Percentiles rank a stretch among this genome's conserved stretches.
Evolutionary conservation across 2,797 vertebrate species (phyloP).

Genomic region (Esox masquinongy): DNA sequence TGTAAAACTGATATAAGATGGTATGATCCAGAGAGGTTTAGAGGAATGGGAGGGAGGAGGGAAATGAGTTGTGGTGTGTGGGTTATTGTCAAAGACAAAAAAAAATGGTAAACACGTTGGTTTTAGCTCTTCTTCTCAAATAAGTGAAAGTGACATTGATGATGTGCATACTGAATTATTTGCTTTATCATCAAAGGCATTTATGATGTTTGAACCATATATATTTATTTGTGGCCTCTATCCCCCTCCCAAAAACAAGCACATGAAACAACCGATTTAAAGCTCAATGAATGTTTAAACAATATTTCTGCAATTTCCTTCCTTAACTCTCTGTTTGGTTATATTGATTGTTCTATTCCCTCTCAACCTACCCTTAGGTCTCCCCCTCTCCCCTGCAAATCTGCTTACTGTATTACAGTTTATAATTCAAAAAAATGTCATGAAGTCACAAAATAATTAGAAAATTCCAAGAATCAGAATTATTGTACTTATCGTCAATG

Average conservation of each 20-base stretch:
- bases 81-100: constrained; percentile 74
- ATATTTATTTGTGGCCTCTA: constrained; percentile 66
- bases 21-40: constrained; percentile 48
- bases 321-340: too few relatives aligned
- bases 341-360: constrained; percentile 11
- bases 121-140: constrained; percentile 76
- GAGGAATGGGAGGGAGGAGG: constrained; percentile 39
- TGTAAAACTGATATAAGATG: constrained; percentile 15
- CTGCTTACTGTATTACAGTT: constrained; percentile 71
- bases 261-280: constrained; percentile 64
- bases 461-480: constrained; percentile 63
- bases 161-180: constrained; percentile 70
- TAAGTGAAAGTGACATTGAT: constrained; percentile 74
- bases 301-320: constrained; percentile 55
- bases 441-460: constrained; percentile 69
- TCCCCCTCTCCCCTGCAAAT: constrained; percentile 54
- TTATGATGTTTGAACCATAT: constrained; percentile 70
- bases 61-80: constrained; percentile 66
- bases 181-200: constrained; percentile 75
- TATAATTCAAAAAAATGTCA: constrained; percentile 55
- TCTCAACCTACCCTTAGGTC: constrained; percentile 11
- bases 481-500: constrained; percentile 51
- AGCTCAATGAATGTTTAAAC: constrained; percentile 67
- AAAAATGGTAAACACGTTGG: constrained; percentile 77
- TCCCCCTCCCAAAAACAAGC: constrained; percentile 54